Evolutionary conservation across 1,140 invertebrate genomes (phyloP), one percentile per base, ranked within the genome.

Genomic region (Lysiphlebus fabarum): DNA sequence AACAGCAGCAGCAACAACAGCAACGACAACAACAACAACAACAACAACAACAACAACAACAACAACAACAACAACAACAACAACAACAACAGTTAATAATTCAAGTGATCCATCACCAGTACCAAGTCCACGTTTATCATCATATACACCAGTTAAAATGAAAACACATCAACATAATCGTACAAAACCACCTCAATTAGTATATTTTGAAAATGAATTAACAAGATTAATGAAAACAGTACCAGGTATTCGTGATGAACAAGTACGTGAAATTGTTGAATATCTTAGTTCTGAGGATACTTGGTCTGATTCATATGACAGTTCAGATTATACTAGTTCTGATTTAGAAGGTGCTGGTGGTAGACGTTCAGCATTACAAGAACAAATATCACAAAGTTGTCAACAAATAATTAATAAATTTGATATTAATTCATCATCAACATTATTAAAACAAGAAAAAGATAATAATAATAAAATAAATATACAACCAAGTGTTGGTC

Each of bases 141-240:
- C 81, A 11, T 78, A 83, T 7, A 60, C 73, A 5, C 71, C 75
- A 8, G 41, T 66, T 0, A 78, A 73, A 33, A 58, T 63, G 0
- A 58, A 71, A 55, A 51, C 69, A 0, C 70, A 70, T 9, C 73
- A 73, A 61, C 86, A 76, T 65, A 82, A 81, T 41, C 82, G 84
- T 6, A 83, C 81, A 12, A 93, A 92, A 74, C 90, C 91, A 6
- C 90, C 90, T 0, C 91, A 93, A 67, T 70, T 94, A 47, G 84
- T 92, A 1, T 91, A 92, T 71, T 93, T 95, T 64, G 91, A 95
- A 78, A 91, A 87, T 61, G 92, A 95, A 77, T 72, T 95, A 9
- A 95, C 92, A 0, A 82, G 92, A 53, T 75, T 95, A 59, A 95
- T 95, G 93, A 93, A 94, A 80, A 93, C 90, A 0, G 91, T 94